Evolutionary conservation across 2,888 invertebrate species (phyloP).

Genomic region (Rhopalosiphum nymphaeae): DNA sequence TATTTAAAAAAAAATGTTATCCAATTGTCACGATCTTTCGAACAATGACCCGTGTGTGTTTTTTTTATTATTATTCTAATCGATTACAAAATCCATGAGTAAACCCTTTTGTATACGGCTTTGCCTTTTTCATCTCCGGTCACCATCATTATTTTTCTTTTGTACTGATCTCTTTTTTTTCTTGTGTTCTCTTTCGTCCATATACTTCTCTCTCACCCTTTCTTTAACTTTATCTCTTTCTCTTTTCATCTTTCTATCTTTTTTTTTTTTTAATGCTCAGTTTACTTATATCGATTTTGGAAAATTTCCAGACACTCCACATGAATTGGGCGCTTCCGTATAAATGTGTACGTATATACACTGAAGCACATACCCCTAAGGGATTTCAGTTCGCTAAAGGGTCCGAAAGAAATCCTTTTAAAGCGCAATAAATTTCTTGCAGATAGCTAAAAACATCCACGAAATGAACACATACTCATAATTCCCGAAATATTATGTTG

Average conservation of each 20-base stretch:
- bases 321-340: conserved; percentile 46
- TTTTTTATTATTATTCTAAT: conserved; percentile 57
- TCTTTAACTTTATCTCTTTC: not conserved
- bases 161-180: conserved; percentile 52
- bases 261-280: conserved; percentile 36
- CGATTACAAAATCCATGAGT: conserved; percentile 47
- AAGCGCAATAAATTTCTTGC: conserved; percentile 55
- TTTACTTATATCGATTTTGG: conserved; percentile 63
- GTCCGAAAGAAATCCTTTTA: conserved; percentile 55
- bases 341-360: conserved; percentile 36
- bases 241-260: not conserved
- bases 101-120: conserved; percentile 58
- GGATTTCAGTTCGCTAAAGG: conserved; percentile 56
- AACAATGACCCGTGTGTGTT: conserved; percentile 46
- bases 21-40: conserved; percentile 18
- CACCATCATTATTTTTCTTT: conserved; percentile 60
- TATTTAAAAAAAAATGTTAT: conserved; percentile 36
- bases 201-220: not conserved
- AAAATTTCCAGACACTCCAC: conserved; percentile 57
- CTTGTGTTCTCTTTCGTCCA: not conserved
- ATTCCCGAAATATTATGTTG: conserved; percentile 54
- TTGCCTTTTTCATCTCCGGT: conserved; percentile 60
- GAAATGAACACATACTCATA: conserved; percentile 63
- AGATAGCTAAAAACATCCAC: conserved; percentile 47
- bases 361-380: conserved; percentile 49